These are phyloP conservation scores for Temnothorax rugatulus DNA, from an alignment of 2,888 invertebrate species.

Conservation along the genomic window DNA sequence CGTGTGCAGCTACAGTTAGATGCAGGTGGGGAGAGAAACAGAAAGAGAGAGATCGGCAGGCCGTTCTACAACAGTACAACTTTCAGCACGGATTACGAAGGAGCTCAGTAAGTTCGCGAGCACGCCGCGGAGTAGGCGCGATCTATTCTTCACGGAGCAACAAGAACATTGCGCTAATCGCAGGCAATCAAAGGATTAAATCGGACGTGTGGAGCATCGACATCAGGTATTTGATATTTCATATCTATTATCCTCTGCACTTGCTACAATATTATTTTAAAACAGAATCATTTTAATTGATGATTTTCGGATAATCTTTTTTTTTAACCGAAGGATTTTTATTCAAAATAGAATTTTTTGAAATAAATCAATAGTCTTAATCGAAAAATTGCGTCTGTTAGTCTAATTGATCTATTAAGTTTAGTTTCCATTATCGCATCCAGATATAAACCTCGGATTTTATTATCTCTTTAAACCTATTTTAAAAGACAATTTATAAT, in stretches of 20 bases:
- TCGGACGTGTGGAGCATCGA: neutral
- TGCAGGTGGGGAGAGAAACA: conserved; percentile 60
- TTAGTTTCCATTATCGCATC: neutral
- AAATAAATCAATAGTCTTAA: neutral
- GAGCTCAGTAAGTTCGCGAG: conserved; percentile 79
- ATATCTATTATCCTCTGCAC: neutral
- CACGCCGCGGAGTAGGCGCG: conserved; percentile 63
- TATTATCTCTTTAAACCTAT: neutral
- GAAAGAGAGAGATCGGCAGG: conserved; percentile 65
- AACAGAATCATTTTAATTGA: neutral
- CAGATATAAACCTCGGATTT: neutral
- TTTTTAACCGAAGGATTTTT: neutral
- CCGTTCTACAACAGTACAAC: conserved; percentile 68
- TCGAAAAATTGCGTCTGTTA: neutral
- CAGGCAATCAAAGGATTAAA: neutral
- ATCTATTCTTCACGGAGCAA: conserved; percentile 57
- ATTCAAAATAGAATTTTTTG: neutral
- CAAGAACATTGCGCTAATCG: neutral
- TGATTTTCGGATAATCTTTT: neutral
- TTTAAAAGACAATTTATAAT: neutral
- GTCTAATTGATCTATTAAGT: neutral
- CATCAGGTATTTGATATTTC: conserved; percentile 29
- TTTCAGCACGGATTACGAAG: conserved; percentile 70
- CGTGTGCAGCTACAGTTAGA: conserved; percentile 1
- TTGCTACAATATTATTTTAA: neutral